Percentiles rank a stretch among this genome's conserved stretches.
phyloP scores from a whole-genome alignment of 2,113 vertebrate genomes.

The Coptodon bakossiorum region DNA sequence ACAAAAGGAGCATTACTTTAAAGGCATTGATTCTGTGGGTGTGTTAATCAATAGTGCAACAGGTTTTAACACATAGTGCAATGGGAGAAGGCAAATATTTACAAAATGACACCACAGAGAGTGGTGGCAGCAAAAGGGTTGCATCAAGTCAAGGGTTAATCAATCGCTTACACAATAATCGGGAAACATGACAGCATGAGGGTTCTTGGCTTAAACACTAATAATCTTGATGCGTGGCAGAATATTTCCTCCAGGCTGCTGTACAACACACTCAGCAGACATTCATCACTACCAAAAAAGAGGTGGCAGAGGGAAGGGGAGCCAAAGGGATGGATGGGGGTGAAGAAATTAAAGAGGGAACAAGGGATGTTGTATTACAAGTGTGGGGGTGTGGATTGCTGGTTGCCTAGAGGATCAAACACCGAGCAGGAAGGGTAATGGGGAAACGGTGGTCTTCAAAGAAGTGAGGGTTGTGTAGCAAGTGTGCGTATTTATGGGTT shows the following conservation, averaged over 20 bases:
- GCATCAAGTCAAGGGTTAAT: constrained; percentile 48
- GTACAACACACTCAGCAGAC: not conserved
- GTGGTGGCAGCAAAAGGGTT: not conserved
- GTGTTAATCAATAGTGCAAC: constrained; percentile 22
- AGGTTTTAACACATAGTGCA: constrained; percentile 5
- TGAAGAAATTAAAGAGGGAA: constrained; percentile 27
- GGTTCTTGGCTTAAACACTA: constrained; percentile 29
- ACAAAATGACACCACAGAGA: constrained; percentile 12
- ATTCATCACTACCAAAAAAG: constrained; percentile 36
- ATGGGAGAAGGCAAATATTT: constrained; percentile 20
- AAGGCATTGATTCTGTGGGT: not conserved
- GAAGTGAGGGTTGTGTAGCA: not conserved
- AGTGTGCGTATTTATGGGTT: not conserved
- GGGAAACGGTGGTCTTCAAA: constrained; percentile 29
- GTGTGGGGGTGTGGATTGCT: not conserved
- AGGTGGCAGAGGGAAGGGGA: not conserved
- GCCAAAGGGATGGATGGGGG: not conserved
- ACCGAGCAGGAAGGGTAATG: not conserved
- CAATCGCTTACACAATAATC: constrained; percentile 53
- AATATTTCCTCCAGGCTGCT: constrained; percentile 29
- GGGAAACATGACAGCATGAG: constrained; percentile 28
- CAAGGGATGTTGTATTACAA: constrained; percentile 23
- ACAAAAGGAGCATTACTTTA: constrained; percentile 1
- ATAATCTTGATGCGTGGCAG: constrained; percentile 48
- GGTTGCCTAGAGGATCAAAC: constrained; percentile 45